Evolutionary conservation across 2,888 invertebrate species (phyloP).

Genomic region (Cylindroiulus punctatus): DNA sequence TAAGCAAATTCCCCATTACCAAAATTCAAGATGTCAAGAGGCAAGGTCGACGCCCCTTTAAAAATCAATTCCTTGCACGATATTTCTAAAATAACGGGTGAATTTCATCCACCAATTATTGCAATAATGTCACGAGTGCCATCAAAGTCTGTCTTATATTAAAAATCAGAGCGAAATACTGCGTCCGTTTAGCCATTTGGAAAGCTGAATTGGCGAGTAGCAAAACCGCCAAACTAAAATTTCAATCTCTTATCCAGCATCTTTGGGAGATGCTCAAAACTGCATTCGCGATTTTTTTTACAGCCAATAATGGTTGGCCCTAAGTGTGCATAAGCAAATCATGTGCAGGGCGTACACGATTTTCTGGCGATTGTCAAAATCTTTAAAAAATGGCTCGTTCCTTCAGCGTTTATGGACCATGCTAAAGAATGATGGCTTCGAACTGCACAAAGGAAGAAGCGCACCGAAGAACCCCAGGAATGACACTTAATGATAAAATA

Average conservation of each 20-base stretch:
- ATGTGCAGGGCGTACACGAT: background rate
- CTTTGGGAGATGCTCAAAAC: slow-evolving; percentile 30
- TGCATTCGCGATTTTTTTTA: background rate
- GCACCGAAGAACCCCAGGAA: slow-evolving; percentile 12
- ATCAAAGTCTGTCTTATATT: slow-evolving; percentile 48
- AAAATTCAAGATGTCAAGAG: no score
- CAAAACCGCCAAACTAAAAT: slow-evolving; percentile 48
- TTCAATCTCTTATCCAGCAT: slow-evolving; percentile 25
- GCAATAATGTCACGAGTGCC: background rate
- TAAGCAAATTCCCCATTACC: no score
- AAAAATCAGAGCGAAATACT: background rate
- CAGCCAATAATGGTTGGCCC: background rate
- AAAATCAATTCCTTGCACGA: background rate
- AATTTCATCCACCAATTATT: background rate
- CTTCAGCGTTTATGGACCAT: slow-evolving; percentile 38
- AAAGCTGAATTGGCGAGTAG: slow-evolving; percentile 52
- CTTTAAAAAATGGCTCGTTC: slow-evolving; percentile 42
- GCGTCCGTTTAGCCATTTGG: slow-evolving; percentile 45
- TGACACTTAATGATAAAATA: slow-evolving; percentile 45
- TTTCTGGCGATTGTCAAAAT: slow-evolving; percentile 13
- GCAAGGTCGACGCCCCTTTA: background rate
- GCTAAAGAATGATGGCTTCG: slow-evolving; percentile 34
- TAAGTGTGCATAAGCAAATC: background rate
- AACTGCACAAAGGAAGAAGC: slow-evolving; percentile 31
- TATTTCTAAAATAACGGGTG: background rate